These are phyloP conservation scores for Venustaconcha ellipsiformis DNA, from an alignment of 1,140 invertebrate species.

Conservation along the genomic window DNA sequence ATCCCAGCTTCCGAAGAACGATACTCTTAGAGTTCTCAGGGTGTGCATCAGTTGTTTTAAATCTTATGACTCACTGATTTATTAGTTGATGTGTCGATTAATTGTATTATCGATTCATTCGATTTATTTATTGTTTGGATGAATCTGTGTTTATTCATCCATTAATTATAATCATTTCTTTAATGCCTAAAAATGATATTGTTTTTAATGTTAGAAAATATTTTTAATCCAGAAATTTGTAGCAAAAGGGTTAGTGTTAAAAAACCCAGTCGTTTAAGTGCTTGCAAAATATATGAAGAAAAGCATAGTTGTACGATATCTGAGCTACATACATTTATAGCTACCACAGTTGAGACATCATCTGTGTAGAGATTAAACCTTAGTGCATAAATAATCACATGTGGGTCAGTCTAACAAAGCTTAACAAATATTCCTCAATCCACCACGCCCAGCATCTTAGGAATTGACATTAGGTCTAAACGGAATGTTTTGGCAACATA, in stretches of 20 bases:
- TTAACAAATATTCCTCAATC: neutral
- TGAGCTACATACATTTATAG: too few relatives aligned
- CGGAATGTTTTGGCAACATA: neutral
- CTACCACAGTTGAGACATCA: too few relatives aligned
- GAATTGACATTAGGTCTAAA: neutral
- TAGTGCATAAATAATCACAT: too few relatives aligned
- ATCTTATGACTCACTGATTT: neutral
- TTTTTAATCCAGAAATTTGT: neutral
- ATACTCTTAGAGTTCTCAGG: conserved; percentile 37
- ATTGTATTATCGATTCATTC: neutral
- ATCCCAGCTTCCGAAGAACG: conserved; percentile 36
- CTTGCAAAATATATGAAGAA: too few relatives aligned
- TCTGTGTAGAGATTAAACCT: too few relatives aligned
- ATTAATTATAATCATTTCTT: neutral
- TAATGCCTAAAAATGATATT: neutral
- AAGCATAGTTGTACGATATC: too few relatives aligned
- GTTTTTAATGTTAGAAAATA: neutral
- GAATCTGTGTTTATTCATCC: neutral
- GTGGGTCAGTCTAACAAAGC: too few relatives aligned
- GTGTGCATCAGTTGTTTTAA: conserved; percentile 23
- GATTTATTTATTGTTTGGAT: neutral
- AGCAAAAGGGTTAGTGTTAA: too few relatives aligned
- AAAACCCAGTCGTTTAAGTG: too few relatives aligned
- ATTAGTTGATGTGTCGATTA: neutral
- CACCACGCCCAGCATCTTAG: neutral